phyloP scores from a whole-genome alignment of 2,797 vertebrate species.

The Sebastes miniatus region DNA sequence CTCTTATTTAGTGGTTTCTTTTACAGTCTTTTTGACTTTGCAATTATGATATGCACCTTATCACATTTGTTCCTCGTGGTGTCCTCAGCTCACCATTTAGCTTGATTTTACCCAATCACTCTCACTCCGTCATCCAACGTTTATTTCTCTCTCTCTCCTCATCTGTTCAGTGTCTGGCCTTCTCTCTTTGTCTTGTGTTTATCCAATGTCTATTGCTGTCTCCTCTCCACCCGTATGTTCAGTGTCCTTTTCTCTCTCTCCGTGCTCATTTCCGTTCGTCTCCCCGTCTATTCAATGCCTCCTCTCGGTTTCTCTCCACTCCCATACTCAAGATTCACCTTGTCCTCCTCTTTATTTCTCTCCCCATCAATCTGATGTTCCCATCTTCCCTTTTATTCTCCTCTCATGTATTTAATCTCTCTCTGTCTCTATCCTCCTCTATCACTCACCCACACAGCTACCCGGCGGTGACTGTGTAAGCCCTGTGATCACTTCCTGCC shows the following conservation, averaged over 20 bases:
- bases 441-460: constrained; percentile 62
- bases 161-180: constrained; percentile 22
- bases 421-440: constrained; percentile 49
- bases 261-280: constrained; percentile 55
- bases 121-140: background rate
- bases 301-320: constrained; percentile 20
- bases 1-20: background rate
- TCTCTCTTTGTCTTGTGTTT: constrained; percentile 41
- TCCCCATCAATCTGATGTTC: constrained; percentile 69
- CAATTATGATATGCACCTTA: background rate
- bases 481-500: constrained; percentile 76
- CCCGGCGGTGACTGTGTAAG: constrained; percentile 65
- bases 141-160: constrained; percentile 10
- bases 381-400: constrained; percentile 68
- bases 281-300: constrained; percentile 32
- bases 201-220: constrained; percentile 24
- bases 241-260: constrained; percentile 26
- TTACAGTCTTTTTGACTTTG: background rate
- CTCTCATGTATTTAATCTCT: constrained; percentile 70
- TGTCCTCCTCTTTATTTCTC: constrained; percentile 65
- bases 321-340: constrained; percentile 50
- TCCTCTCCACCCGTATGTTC: constrained; percentile 12
- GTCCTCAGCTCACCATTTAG: background rate
- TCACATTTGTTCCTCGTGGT: background rate
- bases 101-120: constrained; percentile 1